A percentile compares a stretch with the other conserved stretches of the same genome.
Evolutionary conservation across 2,888 invertebrate genomes (phyloP).

Genomic region (Halocaridina rubra): DNA sequence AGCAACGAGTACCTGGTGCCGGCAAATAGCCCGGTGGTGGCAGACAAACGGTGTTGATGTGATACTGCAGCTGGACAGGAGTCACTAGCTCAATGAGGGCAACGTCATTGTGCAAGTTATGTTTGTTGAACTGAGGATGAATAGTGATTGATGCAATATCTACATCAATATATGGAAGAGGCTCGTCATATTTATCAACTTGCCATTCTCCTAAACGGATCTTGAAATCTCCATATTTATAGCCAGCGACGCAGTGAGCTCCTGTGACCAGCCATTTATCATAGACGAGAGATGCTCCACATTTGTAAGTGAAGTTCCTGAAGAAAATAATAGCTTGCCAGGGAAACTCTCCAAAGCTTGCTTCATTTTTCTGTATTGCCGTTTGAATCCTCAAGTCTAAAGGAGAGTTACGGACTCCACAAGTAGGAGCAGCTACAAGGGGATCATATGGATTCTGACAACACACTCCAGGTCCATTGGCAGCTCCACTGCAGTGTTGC

Average conservation of each 20-base stretch:
- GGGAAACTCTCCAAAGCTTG: slow-evolving; percentile 61
- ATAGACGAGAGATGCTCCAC: slow-evolving; percentile 54
- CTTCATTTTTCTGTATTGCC: slow-evolving; percentile 2
- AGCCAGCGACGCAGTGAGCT: slow-evolving; percentile 59
- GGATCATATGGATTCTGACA: neutral
- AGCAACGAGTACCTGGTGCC: slow-evolving; percentile 53
- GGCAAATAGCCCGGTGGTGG: slow-evolving; percentile 23
- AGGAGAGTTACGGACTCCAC: slow-evolving; percentile 26
- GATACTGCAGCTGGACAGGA: slow-evolving; percentile 46
- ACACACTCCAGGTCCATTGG: neutral
- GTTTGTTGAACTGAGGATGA: slow-evolving; percentile 54
- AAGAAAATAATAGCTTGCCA: slow-evolving; percentile 63
- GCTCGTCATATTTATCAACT: slow-evolving; percentile 60
- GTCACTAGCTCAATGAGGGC: slow-evolving; percentile 60
- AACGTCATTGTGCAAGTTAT: slow-evolving; percentile 61
- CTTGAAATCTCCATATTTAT: slow-evolving; percentile 32
- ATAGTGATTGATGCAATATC: slow-evolving; percentile 29
- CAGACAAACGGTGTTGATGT: slow-evolving; percentile 63
- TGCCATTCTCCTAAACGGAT: slow-evolving; percentile 64
- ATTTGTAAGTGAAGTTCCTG: slow-evolving; percentile 62
- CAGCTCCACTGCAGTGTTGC: neutral
- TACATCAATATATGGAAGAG: slow-evolving; percentile 47
- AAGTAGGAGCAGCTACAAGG: neutral
- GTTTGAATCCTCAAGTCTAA: slow-evolving; percentile 7
- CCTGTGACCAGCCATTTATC: slow-evolving; percentile 49